Conservation (phyloP, 1,140 invertebrate species). For the Parapsyche elsis region DNA sequence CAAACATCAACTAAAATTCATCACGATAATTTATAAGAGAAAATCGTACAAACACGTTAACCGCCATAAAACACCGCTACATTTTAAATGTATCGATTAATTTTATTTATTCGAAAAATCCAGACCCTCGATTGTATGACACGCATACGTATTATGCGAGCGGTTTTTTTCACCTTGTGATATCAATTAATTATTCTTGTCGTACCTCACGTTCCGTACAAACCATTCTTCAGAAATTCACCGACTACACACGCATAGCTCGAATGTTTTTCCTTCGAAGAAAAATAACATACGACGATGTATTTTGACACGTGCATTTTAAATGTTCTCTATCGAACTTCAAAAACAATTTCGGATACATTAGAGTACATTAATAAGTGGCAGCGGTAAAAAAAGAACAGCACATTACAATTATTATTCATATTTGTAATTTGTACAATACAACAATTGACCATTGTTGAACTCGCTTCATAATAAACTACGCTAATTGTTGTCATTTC, state of each 20-base stretch:
- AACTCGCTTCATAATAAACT: background rate
- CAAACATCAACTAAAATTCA: too few relatives aligned
- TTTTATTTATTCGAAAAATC: background rate
- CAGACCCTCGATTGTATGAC: background rate
- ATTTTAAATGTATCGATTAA: too few relatives aligned
- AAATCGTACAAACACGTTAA: too few relatives aligned
- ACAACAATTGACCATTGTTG: conserved; percentile 21
- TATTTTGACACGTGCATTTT: too few relatives aligned
- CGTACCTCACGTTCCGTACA: background rate
- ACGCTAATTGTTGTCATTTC: conserved; percentile 10
- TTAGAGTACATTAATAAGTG: too few relatives aligned
- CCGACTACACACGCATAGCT: conserved; percentile 5
- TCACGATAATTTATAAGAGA: too few relatives aligned
- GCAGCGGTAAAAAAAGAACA: background rate
- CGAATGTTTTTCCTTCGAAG: conserved; percentile 3
- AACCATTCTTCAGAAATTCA: conserved; percentile 6
- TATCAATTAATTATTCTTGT: conserved; percentile 10
- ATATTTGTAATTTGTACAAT: conserved; percentile 2
- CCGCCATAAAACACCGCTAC: too few relatives aligned
- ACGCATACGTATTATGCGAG: background rate
- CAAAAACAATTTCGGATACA: too few relatives aligned
- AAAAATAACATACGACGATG: background rate
- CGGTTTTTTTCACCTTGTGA: background rate
- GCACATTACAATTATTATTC: background rate
- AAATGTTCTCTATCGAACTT: too few relatives aligned